A percentile compares a stretch with the other conserved stretches of the same genome.
phyloP scores from a whole-genome alignment of 1,140 invertebrate species.

The Sitobion miscanthi region DNA sequence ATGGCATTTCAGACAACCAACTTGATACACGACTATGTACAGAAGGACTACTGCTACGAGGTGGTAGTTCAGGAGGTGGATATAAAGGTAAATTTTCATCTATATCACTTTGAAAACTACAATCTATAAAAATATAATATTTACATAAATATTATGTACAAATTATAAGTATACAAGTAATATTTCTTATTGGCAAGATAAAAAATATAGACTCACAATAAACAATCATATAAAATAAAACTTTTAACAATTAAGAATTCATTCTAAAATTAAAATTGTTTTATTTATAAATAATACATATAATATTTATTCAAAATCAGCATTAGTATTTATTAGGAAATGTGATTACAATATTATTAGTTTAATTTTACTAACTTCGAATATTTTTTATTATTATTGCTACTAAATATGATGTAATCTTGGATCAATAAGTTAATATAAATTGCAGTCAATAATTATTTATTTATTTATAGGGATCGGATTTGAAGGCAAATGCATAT shows the following conservation, averaged over 20 bases:
- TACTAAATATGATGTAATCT: too few relatives aligned
- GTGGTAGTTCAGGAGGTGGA: constrained; percentile 47
- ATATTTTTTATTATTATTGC: too few relatives aligned
- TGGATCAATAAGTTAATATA: too few relatives aligned
- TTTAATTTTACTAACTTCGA: too few relatives aligned
- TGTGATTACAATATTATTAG: background rate
- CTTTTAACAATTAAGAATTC: background rate
- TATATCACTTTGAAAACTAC: constrained; percentile 44
- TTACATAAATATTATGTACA: background rate
- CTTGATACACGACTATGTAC: constrained; percentile 47
- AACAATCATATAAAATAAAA: too few relatives aligned
- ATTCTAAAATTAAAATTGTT: background rate
- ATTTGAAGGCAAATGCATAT: too few relatives aligned
- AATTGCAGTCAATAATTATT: too few relatives aligned
- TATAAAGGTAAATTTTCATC: constrained; percentile 46
- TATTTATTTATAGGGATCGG: too few relatives aligned
- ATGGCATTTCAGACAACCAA: constrained; percentile 52
- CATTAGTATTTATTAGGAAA: background rate
- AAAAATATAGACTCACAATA: background rate
- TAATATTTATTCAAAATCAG: too few relatives aligned
- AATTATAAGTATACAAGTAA: background rate
- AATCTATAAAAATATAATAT: constrained; percentile 22
- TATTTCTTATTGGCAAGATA: background rate
- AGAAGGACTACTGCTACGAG: constrained; percentile 51
- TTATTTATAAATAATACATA: too few relatives aligned